Evolutionary conservation across 2,797 vertebrate genomes (phyloP).

Genomic region (Schizopygopsis pylzovi): DNA sequence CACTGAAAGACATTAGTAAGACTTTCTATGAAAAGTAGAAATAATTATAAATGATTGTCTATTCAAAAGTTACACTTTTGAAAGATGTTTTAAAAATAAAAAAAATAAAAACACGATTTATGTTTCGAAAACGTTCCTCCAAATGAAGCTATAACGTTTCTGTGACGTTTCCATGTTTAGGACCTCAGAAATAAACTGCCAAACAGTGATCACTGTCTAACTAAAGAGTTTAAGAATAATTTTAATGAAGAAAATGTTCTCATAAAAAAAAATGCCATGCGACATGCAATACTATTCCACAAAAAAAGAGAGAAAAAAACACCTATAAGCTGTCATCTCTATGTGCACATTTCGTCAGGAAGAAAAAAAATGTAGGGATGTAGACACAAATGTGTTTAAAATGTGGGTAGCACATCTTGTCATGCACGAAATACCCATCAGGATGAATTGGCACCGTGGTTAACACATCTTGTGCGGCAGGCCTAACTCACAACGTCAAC

Average conservation of each 20-base stretch:
- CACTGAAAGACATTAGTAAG: neutral
- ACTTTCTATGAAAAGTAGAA: neutral
- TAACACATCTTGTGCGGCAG: neutral
- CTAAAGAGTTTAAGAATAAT: neutral
- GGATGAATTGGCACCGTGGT: neutral
- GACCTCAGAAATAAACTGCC: neutral
- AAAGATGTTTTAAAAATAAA: neutral
- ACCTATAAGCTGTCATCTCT: neutral
- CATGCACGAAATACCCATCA: neutral
- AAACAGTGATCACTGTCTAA: neutral
- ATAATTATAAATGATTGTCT: neutral
- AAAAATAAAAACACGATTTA: neutral
- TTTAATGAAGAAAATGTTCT: neutral
- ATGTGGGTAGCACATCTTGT: neutral
- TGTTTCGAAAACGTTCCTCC: neutral
- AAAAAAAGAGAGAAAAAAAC: too few relatives aligned
- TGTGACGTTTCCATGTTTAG: neutral
- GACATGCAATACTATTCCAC: neutral
- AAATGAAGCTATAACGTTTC: neutral
- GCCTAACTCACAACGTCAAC: neutral
- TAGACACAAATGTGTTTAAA: neutral
- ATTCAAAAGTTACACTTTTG: constrained; percentile 13
- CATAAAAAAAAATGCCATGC: neutral
- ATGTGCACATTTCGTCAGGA: neutral
- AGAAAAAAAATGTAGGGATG: neutral